These are phyloP conservation scores for Ophiodon elongatus DNA, from an alignment of 2,113 vertebrate genomes.

Conservation along the genomic window DNA sequence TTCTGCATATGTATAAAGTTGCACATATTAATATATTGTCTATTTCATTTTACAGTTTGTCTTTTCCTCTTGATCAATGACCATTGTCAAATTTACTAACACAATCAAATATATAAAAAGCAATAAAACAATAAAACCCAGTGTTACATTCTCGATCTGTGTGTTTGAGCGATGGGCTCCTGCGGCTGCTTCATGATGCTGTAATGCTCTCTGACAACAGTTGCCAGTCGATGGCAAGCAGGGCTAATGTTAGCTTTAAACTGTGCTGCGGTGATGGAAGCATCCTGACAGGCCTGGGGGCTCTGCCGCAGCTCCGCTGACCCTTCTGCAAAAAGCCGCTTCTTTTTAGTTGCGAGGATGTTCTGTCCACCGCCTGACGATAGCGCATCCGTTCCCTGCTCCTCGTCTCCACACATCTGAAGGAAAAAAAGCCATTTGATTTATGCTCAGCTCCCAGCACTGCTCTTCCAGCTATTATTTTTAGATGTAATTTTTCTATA, in stretches of 20 bases:
- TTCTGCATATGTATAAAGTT: too few relatives aligned
- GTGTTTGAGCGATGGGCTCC: slow-evolving; percentile 1
- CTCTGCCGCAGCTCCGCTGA: slow-evolving; percentile 55
- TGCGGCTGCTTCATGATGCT: slow-evolving; percentile 1
- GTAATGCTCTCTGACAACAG: slow-evolving; percentile 23
- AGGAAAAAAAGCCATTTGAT: slow-evolving; percentile 52
- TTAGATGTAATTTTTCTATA: slow-evolving; percentile 62
- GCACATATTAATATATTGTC: too few relatives aligned
- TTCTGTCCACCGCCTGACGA: slow-evolving; percentile 39
- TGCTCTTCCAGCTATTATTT: slow-evolving; percentile 62
- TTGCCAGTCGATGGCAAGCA: slow-evolving; percentile 4
- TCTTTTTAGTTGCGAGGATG: slow-evolving; percentile 39
- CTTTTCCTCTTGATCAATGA: too few relatives aligned
- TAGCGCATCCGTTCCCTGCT: slow-evolving; percentile 47
- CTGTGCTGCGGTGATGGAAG: slow-evolving; percentile 37
- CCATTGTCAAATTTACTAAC: not conserved
- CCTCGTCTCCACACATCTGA: slow-evolving; percentile 57
- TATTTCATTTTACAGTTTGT: not conserved
- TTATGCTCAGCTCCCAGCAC: slow-evolving; percentile 38
- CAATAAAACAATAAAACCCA: too few relatives aligned
- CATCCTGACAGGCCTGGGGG: slow-evolving; percentile 64
- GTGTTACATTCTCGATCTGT: not conserved
- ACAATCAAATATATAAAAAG: not conserved
- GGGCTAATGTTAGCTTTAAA: slow-evolving; percentile 15
- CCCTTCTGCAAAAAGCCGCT: slow-evolving; percentile 49